A percentile compares a stretch with the other conserved stretches of the same genome.
Evolutionary conservation across 1,140 invertebrate species (phyloP).

Genomic region (Oedothorax gibbosus): DNA sequence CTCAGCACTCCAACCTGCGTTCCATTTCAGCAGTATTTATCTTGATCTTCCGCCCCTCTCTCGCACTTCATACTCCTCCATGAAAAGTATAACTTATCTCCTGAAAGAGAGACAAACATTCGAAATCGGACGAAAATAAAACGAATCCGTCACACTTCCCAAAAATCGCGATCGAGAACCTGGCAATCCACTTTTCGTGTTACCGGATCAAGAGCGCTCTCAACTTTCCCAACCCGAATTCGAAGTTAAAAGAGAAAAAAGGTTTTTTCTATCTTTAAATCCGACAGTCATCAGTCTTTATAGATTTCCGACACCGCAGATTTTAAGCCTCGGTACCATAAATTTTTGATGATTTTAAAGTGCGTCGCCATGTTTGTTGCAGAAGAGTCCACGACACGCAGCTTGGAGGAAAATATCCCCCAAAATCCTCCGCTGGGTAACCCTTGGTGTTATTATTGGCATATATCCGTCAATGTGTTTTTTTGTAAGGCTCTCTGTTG

Average conservation of each 20-base stretch:
- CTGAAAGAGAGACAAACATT: conserved; percentile 14
- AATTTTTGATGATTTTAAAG: conserved; percentile 61
- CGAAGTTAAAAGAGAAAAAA: conserved; percentile 23
- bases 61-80: background rate
- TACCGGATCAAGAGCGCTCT: background rate
- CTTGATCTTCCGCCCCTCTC: conserved; percentile 43
- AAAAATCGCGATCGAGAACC: conserved; percentile 46
- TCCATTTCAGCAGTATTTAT: conserved; percentile 34
- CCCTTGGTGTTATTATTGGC: conserved; percentile 43
- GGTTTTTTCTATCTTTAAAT: conserved; percentile 47
- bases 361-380: conserved; percentile 52
- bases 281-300: conserved; percentile 60
- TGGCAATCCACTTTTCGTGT: conserved; percentile 54
- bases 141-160: conserved; percentile 50
- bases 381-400: conserved; percentile 31
- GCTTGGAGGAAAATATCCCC: conserved; percentile 36
- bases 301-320: conserved; percentile 58
- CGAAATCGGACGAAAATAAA: conserved; percentile 29
- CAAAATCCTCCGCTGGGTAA: conserved; percentile 21
- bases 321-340: conserved; percentile 56
- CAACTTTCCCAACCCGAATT: conserved; percentile 22
- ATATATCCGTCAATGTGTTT: conserved; percentile 43
- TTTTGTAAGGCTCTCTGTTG: background rate
- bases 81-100: conserved; percentile 40
- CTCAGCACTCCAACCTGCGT: background rate